phyloP scores from a whole-genome alignment of 2,113 vertebrate species.

The Ictidomys tridecemlineatus region DNA sequence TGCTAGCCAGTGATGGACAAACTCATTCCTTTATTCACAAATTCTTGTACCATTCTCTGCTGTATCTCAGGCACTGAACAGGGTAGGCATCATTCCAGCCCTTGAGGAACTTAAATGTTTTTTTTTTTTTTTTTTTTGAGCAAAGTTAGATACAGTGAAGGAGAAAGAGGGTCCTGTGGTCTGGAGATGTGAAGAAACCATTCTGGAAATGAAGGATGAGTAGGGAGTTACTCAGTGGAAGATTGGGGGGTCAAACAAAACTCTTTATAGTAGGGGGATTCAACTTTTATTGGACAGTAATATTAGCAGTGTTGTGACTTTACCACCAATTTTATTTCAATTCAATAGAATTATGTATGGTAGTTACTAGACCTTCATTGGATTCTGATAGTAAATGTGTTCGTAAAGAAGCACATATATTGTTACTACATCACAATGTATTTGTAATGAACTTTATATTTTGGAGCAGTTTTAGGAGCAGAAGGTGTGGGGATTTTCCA shows the following conservation, averaged over 20 bases:
- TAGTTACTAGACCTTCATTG: neutral
- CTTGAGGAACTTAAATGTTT: neutral
- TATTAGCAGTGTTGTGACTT: neutral
- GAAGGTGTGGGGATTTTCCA: neutral
- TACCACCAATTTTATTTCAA: neutral
- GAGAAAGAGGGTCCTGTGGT: neutral
- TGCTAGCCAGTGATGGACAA: neutral
- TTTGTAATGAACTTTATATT: neutral
- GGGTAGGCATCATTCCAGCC: neutral
- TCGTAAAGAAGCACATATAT: neutral
- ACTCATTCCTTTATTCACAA: neutral
- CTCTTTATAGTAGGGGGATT: neutral
- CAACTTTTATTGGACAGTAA: neutral
- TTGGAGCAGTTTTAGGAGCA: constrained; percentile 11
- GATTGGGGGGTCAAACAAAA: too few relatives aligned
- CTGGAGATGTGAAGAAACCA: neutral
- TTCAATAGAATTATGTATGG: neutral
- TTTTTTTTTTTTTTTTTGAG: neutral
- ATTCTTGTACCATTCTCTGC: neutral
- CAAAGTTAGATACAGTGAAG: neutral
- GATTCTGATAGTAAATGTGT: neutral
- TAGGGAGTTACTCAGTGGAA: neutral
- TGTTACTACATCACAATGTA: neutral
- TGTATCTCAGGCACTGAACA: neutral
- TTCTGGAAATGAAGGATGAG: neutral